These are phyloP conservation scores for Sprattus sprattus DNA, from an alignment of 2,113 vertebrate species.

Conservation along the genomic window DNA sequence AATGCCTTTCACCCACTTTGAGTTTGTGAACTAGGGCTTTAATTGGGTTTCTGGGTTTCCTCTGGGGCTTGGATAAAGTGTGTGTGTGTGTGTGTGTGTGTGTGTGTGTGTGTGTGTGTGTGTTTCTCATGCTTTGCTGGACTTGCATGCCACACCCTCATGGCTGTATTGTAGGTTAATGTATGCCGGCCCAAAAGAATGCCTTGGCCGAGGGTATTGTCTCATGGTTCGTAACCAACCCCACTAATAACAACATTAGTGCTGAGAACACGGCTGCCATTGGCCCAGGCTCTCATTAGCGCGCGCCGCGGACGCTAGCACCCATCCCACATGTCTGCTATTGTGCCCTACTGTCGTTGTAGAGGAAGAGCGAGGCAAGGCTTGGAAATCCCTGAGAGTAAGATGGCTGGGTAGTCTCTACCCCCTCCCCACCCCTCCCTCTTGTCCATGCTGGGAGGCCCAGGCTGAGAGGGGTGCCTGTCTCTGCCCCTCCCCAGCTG, in stretches of 20 bases:
- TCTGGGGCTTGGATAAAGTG: neutral
- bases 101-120: conserved; percentile 1
- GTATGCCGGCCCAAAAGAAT: neutral
- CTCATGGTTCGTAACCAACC: neutral
- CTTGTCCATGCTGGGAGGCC: conserved; percentile 54
- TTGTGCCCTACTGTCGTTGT: conserved; percentile 59
- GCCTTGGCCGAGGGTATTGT: neutral
- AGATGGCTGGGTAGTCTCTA: conserved; percentile 27
- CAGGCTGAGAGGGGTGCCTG: conserved; percentile 44
- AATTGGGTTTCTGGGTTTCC: neutral
- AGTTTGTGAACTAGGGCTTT: neutral
- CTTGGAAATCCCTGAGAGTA: conserved; percentile 69
- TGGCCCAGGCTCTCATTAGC: conserved; percentile 68
- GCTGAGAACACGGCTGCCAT: conserved; percentile 56
- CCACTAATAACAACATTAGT: neutral
- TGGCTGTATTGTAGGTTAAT: neutral
- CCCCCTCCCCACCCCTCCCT: neutral
- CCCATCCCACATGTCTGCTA: conserved; percentile 61
- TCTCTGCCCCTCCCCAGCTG: neutral
- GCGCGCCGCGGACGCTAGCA: conserved; percentile 50
- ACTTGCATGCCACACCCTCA: neutral
- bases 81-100: conserved; percentile 2
- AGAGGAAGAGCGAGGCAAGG: conserved; percentile 45
- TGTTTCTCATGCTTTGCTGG: neutral
- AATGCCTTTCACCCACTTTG: neutral